Percentiles rank a stretch among this genome's conserved stretches.
These are phyloP conservation scores for Caligus rogercresseyi DNA, from an alignment of 1,140 invertebrate genomes.

Conservation along the genomic window DNA sequence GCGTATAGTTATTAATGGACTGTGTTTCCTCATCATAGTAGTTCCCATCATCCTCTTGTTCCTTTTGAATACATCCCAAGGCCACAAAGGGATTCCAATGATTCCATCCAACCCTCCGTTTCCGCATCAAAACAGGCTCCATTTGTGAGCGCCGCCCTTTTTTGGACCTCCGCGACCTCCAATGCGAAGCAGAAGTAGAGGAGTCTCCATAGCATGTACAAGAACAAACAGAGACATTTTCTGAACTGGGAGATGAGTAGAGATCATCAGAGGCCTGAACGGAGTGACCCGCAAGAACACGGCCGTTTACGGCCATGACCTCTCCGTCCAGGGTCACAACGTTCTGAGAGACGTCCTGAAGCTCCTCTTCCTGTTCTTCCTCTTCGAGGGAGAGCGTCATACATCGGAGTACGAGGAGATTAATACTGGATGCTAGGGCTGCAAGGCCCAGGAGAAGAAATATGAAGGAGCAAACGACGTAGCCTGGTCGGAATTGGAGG, in stretches of 20 bases:
- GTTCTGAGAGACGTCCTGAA: conserved; percentile 47
- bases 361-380: conserved; percentile 37
- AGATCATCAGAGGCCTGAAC: not conserved
- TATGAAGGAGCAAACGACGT: conserved; percentile 84
- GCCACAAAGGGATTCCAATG: not conserved
- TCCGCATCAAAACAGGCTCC: no score
- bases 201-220: conserved; percentile 24
- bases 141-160: no score
- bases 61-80: not conserved
- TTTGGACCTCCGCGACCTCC: not conserved
- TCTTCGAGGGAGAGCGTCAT: conserved; percentile 64
- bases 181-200: no score
- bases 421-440: conserved; percentile 94
- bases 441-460: conserved; percentile 96
- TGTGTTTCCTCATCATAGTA: conserved; percentile 19
- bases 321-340: conserved; percentile 73
- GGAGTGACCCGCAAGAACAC: not conserved
- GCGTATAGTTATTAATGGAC: conserved; percentile 14
- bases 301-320: conserved; percentile 66
- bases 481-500: conserved; percentile 46
- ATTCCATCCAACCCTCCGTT: not conserved
- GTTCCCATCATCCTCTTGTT: conserved; percentile 11
- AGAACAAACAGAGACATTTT: conserved; percentile 23
- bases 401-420: conserved; percentile 87
- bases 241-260: not conserved